Percentiles rank a stretch among this genome's conserved stretches.
These are phyloP conservation scores for Buteo buteo DNA, from an alignment of 2,113 vertebrate species.

Conservation along the genomic window DNA sequence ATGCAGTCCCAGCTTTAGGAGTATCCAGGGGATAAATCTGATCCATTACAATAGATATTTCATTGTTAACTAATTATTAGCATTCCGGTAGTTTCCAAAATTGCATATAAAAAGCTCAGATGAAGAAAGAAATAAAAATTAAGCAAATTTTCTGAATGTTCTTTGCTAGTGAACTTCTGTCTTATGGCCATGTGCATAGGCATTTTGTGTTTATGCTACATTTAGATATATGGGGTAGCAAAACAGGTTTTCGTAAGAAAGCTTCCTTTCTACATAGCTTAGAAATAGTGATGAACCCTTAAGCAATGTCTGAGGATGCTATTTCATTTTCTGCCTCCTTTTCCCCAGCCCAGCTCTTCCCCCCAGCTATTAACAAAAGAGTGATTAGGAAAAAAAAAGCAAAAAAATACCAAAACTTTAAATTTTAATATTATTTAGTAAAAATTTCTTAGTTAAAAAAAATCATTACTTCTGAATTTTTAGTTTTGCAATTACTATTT, in stretches of 20 bases:
- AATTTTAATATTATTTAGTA: not conserved
- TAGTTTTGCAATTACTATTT: not conserved
- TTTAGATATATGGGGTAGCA: not conserved
- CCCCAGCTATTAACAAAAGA: not conserved
- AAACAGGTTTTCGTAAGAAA: not conserved
- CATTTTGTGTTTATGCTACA: not conserved
- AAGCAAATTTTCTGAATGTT: not conserved
- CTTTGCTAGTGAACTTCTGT: not conserved
- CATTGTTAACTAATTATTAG: not conserved
- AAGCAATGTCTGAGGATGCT: not conserved
- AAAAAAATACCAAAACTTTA: accelerated
- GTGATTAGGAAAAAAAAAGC: not conserved
- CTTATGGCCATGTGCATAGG: accelerated
- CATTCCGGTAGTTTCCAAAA: not conserved
- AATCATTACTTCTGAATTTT: not conserved
- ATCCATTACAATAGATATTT: not conserved
- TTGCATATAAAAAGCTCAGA: not conserved
- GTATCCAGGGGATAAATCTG: not conserved
- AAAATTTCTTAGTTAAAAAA: not conserved
- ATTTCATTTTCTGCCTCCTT: not conserved
- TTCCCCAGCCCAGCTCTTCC: not conserved
- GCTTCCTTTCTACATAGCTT: not conserved
- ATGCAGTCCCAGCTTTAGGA: not conserved
- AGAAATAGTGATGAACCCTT: not conserved
- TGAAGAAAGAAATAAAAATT: not conserved